phyloP scores from a whole-genome alignment of 2,888 invertebrate species.

The Hyposoter didymator region DNA sequence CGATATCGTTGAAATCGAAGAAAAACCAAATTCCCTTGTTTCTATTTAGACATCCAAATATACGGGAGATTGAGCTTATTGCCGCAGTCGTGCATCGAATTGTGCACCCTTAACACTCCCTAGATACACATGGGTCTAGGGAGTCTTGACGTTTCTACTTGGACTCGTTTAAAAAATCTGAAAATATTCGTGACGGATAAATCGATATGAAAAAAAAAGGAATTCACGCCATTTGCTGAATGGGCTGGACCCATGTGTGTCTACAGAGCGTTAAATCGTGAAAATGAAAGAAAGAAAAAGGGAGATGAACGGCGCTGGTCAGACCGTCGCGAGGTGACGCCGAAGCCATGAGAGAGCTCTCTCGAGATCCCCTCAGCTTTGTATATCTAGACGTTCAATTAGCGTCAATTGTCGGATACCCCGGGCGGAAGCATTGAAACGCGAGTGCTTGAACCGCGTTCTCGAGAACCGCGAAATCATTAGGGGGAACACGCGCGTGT shows the following conservation, averaged over 20 bases:
- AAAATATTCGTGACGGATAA: no score
- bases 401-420: slow-evolving; percentile 72
- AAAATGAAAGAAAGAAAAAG: neutral
- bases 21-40: neutral
- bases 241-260: no score
- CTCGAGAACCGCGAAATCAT: slow-evolving; percentile 49
- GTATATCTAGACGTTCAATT: slow-evolving; percentile 69
- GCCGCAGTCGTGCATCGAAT: no score
- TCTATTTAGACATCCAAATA: neutral
- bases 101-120: no score
- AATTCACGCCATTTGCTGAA: no score
- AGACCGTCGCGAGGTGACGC: neutral
- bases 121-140: no score
- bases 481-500: slow-evolving; percentile 43
- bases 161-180: no score
- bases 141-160: no score
- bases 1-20: no score
- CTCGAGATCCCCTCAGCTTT: slow-evolving; percentile 26
- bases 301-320: neutral
- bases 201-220: no score
- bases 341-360: slow-evolving; percentile 8
- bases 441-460: slow-evolving; percentile 45
- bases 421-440: slow-evolving; percentile 62
- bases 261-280: no score
- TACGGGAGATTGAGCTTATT: neutral